Evolutionary conservation across 2,888 invertebrate genomes (phyloP), one percentile per base, ranked within the genome.

Genomic region (Ophioninae sp.): DNA sequence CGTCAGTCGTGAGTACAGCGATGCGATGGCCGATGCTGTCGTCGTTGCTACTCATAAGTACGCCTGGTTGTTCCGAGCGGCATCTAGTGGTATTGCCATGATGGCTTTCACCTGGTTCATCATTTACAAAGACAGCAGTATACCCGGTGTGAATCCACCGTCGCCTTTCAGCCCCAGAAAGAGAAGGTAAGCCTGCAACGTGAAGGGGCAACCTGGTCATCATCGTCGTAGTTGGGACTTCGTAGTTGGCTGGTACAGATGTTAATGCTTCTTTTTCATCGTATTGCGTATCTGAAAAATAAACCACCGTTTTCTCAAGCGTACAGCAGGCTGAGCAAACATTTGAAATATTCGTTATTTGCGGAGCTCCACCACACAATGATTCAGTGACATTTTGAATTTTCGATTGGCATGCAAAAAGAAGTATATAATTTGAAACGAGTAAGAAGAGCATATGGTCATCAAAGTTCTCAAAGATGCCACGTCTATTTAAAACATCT

Each of bases 91-190:
- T 6, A 83, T 94, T 17, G 87, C 93, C 3, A 91, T 94, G 74
- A 93, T 94, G n/a, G 92, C 93, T 86, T 94, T 95, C 86, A 94
- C 94, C 7, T 95, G 95, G 93, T 92, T 93, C 79, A 94, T 95
- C 87, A 94, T 95, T 30, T 95, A 95, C 91, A 93, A 95, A 87
- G 95, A 95, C 90, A 95, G 95, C 81, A 93, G 93, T 87, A 93
- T 94, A 68, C 95, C 95, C 0, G 95, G 95, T 20, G 90, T 94
- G 5, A 93, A 93, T 89, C 95, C 95, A 37, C 95, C 95, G 5
- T 93, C 94, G 65, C 95, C 95, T 23, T 93, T 95, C 84, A 94
- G 94, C 74, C 93, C 94, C 17, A 91, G 91, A 37, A 94, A 93
- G 86, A 93, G 93, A 88, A 93, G 93, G 94, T 94, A 91, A 89